Base-by-base conservation (phyloP, 1,140 invertebrate species). In the Lucilia cuprina region DNA sequence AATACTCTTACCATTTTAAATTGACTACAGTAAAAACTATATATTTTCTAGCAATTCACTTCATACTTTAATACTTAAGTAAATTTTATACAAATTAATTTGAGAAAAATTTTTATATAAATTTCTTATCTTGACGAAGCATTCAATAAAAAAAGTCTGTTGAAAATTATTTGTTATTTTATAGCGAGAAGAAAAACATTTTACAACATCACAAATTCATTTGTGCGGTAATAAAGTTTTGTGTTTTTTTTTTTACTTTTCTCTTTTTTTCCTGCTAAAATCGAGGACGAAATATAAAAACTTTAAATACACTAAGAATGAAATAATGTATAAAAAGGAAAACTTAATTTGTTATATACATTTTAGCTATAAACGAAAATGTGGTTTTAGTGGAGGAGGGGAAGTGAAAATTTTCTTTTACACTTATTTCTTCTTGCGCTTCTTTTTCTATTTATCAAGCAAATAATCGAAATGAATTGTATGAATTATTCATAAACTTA, bases 401-500 rank as follows among this genome's bases (percentile, higher is more conserved):
- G 65, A 21, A 9, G 5, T 21, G 19, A 9, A 10, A 70, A 21
- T 70, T 17, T 17, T 70, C 65, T 7, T 14, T 55, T 9, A 5
- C n/a, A 70, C 8, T 55, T 70, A 25, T 21, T 9, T 19, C 25
- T 70, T 70, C 2, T 25, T 25, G 10, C n/a, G 19, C n/a, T 70
- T 70, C 50, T 14, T 55, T 55, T 70, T 70, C 13, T 80, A 84
- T 78, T 78, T 84, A 84, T 50, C 41, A 77, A 78, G 70, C 34
- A 55, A 84, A 84, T 84, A 75, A 80, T 78, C 83, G 74, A 84
- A 50, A 60, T 50, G 35, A 75, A 74, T 35, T 49, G 49, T 30
- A 84, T 84, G 74, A 84, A 78, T 84, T 84, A 84, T 84, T 84
- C 83, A 84, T 78, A 78, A 78, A 84, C 12, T 14, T 13, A 35